phyloP scores from a whole-genome alignment of 2,888 invertebrate genomes.

The Tenthredo mesomela region DNA sequence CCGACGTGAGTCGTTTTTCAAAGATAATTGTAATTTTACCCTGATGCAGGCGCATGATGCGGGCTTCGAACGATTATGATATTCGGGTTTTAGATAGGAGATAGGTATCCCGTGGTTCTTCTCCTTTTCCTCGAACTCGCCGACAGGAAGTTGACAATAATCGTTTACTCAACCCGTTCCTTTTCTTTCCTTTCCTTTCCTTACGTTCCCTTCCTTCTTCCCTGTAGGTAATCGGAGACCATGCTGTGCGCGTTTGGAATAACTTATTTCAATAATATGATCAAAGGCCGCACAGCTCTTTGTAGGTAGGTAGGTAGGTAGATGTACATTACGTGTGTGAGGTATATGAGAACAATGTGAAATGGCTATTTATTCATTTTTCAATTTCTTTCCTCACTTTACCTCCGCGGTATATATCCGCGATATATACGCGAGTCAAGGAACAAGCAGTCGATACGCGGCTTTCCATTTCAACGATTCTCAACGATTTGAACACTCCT shows the following conservation, averaged over 20 bases:
- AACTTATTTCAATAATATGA: constrained; percentile 41
- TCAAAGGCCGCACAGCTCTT: background rate
- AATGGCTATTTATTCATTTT: constrained; percentile 57
- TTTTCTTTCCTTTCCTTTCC: no score
- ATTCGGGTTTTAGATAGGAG: background rate
- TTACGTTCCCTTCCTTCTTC: background rate
- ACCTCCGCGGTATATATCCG: constrained; percentile 18
- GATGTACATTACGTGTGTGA: background rate
- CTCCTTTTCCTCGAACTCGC: background rate
- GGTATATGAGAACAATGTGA: background rate
- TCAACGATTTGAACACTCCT: background rate
- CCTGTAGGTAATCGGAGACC: constrained; percentile 14
- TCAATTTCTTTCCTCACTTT: constrained; percentile 52
- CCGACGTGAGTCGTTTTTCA: no score
- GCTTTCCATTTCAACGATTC: constrained; percentile 58
- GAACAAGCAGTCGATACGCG: background rate
- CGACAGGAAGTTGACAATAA: constrained; percentile 52
- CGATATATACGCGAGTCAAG: constrained; percentile 4
- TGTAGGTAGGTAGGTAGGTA: no score
- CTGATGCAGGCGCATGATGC: no score
- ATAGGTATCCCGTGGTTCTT: background rate
- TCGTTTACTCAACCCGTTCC: constrained; percentile 48
- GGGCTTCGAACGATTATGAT: background rate
- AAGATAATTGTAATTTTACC: no score
- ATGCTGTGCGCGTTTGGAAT: constrained; percentile 12